Base-by-base conservation (phyloP, 2,888 invertebrate species). In the Drosophila pegasa region DNA sequence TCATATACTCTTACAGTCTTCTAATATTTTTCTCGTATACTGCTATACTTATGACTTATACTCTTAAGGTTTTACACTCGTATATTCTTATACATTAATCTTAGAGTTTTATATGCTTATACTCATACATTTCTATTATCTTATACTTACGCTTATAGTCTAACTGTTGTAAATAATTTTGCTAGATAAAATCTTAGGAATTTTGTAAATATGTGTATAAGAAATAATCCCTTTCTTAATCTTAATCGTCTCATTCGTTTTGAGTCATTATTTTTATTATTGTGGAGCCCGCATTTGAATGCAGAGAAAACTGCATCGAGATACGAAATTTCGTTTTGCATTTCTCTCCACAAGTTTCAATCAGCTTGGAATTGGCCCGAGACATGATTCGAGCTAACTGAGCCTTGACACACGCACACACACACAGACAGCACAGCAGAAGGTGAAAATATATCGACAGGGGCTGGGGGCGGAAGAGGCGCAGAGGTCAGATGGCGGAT, bases 401-500 rank as follows among this genome's bases (percentile, higher is more conserved):
- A 12, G 45, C 45, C 45, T 45, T 29, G 45, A 18, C 10, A 27
- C 29, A 27, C 45, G 16, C 16, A 41, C 20, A 40, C 22, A 22
- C n/a, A n/a, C n/a, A 41, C 8, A n/a, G 25, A 2, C 38, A 14
- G 6, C 22, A 10, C 16, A 16, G 10, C 27, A 45, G 45, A 10
- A 27, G 27, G 45, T 27, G 45, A 12, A 27, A n/a, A 22, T n/a
- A 4, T 25, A 25, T 22, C 22, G 41, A 41, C 22, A 20, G 6
- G 12, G 6, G 27, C 16, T 3, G 43, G 25, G 29, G 37, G 38
- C 8, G 20, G 2, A 14, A n/a, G 29, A 14, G 18, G 29, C 8
- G 5, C 27, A 33, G 51, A 33, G 25, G 22, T 45, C 16, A 47
- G 51, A 25, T 51, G 25, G 51, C 33, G 25, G 35, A 51, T 72